phyloP scores from a whole-genome alignment of 2,113 vertebrate species.

The Lepisosteus osseus region DNA sequence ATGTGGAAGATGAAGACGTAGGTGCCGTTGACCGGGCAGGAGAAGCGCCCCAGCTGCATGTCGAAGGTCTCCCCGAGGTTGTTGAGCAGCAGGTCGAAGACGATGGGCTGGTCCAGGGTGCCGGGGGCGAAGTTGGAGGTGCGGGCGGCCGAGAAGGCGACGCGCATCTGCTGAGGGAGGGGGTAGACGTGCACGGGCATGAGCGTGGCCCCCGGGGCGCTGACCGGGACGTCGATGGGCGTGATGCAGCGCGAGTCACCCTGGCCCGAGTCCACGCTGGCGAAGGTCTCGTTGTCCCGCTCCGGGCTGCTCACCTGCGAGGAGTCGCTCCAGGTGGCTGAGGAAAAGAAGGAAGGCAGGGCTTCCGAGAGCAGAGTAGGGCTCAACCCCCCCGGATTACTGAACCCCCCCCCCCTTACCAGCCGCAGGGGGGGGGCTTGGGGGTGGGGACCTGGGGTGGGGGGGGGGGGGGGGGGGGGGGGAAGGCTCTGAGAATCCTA shows the following conservation, averaged over 20 bases:
- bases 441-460: too few species aligned
- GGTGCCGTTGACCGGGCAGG: slow-evolving; percentile 84
- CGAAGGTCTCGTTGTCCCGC: slow-evolving; percentile 73
- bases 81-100: slow-evolving; percentile 89
- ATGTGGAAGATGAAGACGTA: slow-evolving; percentile 97
- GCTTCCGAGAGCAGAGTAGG: too few species aligned
- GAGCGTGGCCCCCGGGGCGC: slow-evolving; percentile 70
- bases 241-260: slow-evolving; percentile 83
- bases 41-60: slow-evolving; percentile 84
- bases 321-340: slow-evolving; percentile 87
- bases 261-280: slow-evolving; percentile 82
- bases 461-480: too few species aligned
- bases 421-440: too few species aligned
- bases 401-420: too few species aligned
- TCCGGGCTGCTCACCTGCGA: slow-evolving; percentile 93
- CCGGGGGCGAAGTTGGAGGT: slow-evolving; percentile 90
- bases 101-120: slow-evolving; percentile 93
- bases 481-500: too few species aligned
- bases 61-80: slow-evolving; percentile 92
- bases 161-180: slow-evolving; percentile 82
- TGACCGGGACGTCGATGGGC: slow-evolving; percentile 74
- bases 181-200: slow-evolving; percentile 85
- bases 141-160: slow-evolving; percentile 90
- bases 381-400: too few species aligned
- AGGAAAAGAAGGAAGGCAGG: slow-evolving; percentile 12